These are phyloP conservation scores for Agrotis segetum DNA, from an alignment of 2,888 invertebrate species.

Conservation along the genomic window DNA sequence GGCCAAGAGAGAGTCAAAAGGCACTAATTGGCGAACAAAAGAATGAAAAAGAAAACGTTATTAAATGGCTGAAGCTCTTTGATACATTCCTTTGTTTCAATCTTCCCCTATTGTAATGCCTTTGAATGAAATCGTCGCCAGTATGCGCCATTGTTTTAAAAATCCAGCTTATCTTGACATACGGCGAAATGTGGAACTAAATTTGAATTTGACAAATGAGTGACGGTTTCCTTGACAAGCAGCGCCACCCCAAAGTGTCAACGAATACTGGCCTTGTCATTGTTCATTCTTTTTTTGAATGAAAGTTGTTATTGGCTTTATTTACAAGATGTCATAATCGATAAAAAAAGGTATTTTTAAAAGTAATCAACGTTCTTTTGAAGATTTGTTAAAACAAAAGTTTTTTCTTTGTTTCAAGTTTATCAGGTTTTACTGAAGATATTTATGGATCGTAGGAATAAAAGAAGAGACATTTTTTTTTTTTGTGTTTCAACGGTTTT, in stretches of 20 bases:
- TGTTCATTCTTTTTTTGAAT: conserved; percentile 14
- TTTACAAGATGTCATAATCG: conserved; percentile 22
- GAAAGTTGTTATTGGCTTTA: conserved; percentile 26
- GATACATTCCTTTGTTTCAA: conserved; percentile 38
- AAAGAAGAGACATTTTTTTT: background rate
- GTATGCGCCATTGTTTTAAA: conserved; percentile 11
- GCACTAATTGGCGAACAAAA: conserved; percentile 23
- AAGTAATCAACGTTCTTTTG: conserved; percentile 7
- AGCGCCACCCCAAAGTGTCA: conserved; percentile 27
- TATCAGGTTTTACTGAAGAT: background rate
- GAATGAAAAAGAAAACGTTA: conserved; percentile 31
- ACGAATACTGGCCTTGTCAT: background rate
- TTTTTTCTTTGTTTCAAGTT: conserved; percentile 32
- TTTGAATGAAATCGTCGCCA: conserved; percentile 33
- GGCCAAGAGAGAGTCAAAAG: background rate
- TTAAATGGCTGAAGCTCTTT: conserved; percentile 34
- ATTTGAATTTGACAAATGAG: conserved; percentile 3
- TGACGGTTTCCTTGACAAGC: conserved; percentile 6
- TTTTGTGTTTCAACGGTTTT: no score
- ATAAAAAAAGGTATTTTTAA: conserved; percentile 28
- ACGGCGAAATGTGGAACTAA: conserved; percentile 35
- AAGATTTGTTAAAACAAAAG: conserved; percentile 21
- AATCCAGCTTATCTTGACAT: conserved; percentile 21
- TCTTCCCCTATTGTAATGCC: conserved; percentile 17
- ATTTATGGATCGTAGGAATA: conserved; percentile 1